Evolutionary conservation across 2,797 vertebrate genomes (phyloP), one percentile per base, ranked within the genome.

Genomic region (Sebastiscus tertius): DNA sequence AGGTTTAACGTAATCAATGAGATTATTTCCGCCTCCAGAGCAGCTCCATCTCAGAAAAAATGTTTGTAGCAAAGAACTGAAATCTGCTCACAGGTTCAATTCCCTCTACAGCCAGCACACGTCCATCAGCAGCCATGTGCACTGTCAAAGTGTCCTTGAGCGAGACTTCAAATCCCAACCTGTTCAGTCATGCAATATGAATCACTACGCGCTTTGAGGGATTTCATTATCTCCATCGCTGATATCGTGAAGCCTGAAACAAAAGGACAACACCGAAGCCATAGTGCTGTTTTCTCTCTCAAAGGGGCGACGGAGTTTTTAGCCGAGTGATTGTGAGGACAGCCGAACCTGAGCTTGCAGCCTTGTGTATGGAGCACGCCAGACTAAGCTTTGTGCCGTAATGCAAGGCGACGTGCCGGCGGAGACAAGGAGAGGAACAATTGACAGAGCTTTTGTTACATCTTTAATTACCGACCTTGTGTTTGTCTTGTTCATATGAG

Each of bases 381-480:
- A 84, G 68, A 52, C 71, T 85, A 26, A 72, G 77, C 87, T 83
- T 67, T 29, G 73, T 62, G 70, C 31, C 22, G 1, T 73, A 84
- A 90, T 78, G 72, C 63, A 11, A 54, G 72, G 58, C 58, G 77
- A 85, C 56, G 11, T 0, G 62, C 75, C 13, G 9, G 67, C 10
- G 8, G 75, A 87, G 81, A 86, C 39, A 75, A 88, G 81, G 83
- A 70, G 60, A 80, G 65, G 81, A 88, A 86, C 86, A 86, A 89
- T 77, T 63, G 87, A 85, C 82, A 29, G 79, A 83, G 89, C 73
- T 88, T 88, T 88, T 91, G 90, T 87, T 91, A 60, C 88, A 87
- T 90, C 78, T 93, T 91, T 92, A 91, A 93, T 93, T 87, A 89
- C 74, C 52, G 63, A 56, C 77, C 69, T 81, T 34, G 81, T 82